Base-by-base conservation (phyloP, 2,797 vertebrate species). In the Cryptoprocta ferox region DNA sequence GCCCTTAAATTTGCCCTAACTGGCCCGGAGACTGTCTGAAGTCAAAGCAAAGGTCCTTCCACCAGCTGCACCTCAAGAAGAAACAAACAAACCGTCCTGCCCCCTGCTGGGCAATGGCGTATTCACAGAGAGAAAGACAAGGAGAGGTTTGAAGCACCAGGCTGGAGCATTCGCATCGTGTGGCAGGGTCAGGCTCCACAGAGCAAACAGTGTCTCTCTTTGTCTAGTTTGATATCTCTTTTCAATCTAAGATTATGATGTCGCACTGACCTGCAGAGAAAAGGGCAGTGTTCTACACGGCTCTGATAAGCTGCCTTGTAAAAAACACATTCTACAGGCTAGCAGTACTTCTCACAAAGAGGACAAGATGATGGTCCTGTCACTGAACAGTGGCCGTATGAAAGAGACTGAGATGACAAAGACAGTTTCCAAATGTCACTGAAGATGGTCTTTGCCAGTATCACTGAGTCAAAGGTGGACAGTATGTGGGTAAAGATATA, bases 301-400 rank as follows among this genome's bases (percentile, higher is more conserved):
- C 37, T 76, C 73, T 81, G 90, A 98, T 80, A 93, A 97, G 97
- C 91, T 0, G 4, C 66, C 95, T 93, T 94, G 91, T 65, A 86
- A 97, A 95, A 78, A 95, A 95, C 79, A 76, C 19, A 9, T 93
- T 21, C 76, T 18, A 71, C 68, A 32, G 6, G 3, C 21, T 35
- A 63, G 61, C 50, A 50, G 18, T 21, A n/a, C 24, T 68, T 94
- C 87, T 91, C 21, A 93, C 26, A 28, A 65, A 90, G 53, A 66
- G 68, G 56, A 84, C 87, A 56, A 92, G 89, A 59, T 1, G 5
- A 92, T 45, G 24, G 50, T 1, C 1, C 0, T 59, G 89, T 85
- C 66, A 73, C 59, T 95, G 63, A 89, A 82, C 2, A 91, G 50
- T 7, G 59, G 86, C 83, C 48, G 92, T 24, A 56, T 42, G 56